Base-by-base conservation (phyloP, 2,888 invertebrate species). In the Cryptus armator region DNA sequence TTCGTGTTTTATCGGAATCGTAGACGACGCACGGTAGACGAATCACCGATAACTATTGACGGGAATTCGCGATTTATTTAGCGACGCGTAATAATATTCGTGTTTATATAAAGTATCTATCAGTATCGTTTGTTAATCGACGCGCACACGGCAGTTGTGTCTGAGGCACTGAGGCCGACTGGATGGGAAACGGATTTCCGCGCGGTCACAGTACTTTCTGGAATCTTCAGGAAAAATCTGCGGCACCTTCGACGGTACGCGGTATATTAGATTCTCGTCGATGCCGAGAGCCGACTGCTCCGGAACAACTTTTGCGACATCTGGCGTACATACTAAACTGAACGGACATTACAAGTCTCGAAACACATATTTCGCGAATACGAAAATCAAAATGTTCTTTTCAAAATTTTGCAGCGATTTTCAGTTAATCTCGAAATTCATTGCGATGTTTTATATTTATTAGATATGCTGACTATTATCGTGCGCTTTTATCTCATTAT, bases 211-310 rank as follows among this genome's bases (percentile, higher is more conserved):
- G 37, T 56, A 64, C 64, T 70, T 85, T 85, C 84, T 85, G 74
- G 84, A 85, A 85, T 48, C 68, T 82, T 85, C 84, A 82, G 64
- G 82, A 85, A 82, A 64, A 48, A 48, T 84, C 78, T 64, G 48
- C 32, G 51, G 66, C 37, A 7, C 19, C 7, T 43, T 51, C 46
- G 67, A 75, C 29, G n/a, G 48, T 64, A 51, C 71, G 19, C 43
- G 51, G 5, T 37, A 46, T 3, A 46, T 43, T 14, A 29, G 76
- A 48, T 72, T 62, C 74, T 53, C 46, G 67, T 48, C 51, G 46
- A 24, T 56, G 53, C 53, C 7, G 56, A 74, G 32, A 44, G 7
- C 44, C 62, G 56, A 29, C 19, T n/a, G n/a, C 12, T 24, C 29
- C 7, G 37, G 46, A 12, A 5, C n/a, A 51, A 68, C 64, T 24